Conservation (phyloP, 2,113 vertebrate genomes). For the Heterotilapia buettikoferi region DNA sequence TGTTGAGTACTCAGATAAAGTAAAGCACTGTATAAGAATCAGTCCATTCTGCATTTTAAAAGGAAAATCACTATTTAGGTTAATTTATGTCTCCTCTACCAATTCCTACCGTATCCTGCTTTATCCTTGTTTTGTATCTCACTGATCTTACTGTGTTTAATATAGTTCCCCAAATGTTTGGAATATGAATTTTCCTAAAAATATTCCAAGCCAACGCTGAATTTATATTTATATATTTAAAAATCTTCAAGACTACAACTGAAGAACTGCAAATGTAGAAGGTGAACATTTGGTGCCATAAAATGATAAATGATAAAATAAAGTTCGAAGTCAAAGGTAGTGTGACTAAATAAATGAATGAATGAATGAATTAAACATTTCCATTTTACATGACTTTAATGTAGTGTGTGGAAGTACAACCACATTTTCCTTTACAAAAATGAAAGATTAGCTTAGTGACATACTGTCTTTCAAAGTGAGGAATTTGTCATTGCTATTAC, state of each 20-base stretch:
- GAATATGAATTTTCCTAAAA: too few relatives aligned
- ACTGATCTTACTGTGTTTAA: too few relatives aligned
- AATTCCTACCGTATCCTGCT: not conserved
- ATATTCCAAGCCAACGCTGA: too few relatives aligned
- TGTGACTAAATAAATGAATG: not conserved
- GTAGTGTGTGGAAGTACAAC: not conserved
- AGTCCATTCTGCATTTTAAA: too few relatives aligned
- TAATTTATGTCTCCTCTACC: not conserved
- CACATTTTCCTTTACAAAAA: not conserved
- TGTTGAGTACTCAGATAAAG: too few relatives aligned
- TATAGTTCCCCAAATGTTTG: too few relatives aligned
- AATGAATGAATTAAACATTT: not conserved
- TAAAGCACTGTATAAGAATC: too few relatives aligned
- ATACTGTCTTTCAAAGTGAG: not conserved
- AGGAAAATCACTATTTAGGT: not conserved
- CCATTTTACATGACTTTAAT: not conserved
- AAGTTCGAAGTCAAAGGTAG: not conserved
- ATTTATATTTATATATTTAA: too few relatives aligned
- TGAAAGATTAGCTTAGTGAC: not conserved
- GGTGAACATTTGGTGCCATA: not conserved
- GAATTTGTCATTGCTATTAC: constrained; percentile 16
- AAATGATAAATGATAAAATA: too few relatives aligned
- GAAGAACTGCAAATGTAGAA: not conserved
- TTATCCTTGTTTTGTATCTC: not conserved
- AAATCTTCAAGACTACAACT: too few relatives aligned